Conservation (phyloP, 2,888 invertebrate genomes). For the Euplagia quadripunctaria region DNA sequence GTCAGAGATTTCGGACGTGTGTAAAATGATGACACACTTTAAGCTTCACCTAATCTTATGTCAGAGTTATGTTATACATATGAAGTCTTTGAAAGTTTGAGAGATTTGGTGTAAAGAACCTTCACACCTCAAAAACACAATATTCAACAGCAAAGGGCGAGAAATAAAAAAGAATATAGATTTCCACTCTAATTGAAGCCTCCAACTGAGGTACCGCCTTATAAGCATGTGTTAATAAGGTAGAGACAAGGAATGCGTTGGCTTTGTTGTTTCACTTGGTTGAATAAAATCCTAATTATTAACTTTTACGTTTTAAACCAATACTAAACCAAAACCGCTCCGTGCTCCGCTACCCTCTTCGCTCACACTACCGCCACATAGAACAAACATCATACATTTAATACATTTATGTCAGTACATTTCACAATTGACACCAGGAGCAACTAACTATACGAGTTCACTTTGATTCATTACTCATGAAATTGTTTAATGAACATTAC, state of each 20-base stretch:
- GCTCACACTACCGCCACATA: slow-evolving; percentile 24
- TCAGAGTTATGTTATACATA: neutral
- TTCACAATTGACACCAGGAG: slow-evolving; percentile 25
- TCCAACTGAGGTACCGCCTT: too few species aligned
- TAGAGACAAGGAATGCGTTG: too few species aligned
- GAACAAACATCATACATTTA: slow-evolving; percentile 33
- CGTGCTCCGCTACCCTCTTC: slow-evolving; percentile 8
- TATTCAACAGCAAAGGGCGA: too few species aligned
- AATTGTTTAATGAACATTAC: slow-evolving; percentile 15
- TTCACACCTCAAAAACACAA: too few species aligned
- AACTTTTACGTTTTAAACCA: too few species aligned
- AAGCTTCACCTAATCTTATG: neutral
- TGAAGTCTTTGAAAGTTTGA: too few species aligned
- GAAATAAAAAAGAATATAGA: too few species aligned
- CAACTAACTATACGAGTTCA: slow-evolving; percentile 19
- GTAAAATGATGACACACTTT: neutral
- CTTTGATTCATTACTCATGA: slow-evolving; percentile 30
- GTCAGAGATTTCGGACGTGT: slow-evolving; percentile 9
- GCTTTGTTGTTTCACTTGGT: too few species aligned
- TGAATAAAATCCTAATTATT: too few species aligned
- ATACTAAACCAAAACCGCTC: neutral
- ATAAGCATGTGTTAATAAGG: too few species aligned
- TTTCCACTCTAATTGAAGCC: too few species aligned
- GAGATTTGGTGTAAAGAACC: too few species aligned
- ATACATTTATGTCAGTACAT: slow-evolving; percentile 36